phyloP scores from a whole-genome alignment of 2,888 invertebrate species.

The Rhagonycha fulva region DNA sequence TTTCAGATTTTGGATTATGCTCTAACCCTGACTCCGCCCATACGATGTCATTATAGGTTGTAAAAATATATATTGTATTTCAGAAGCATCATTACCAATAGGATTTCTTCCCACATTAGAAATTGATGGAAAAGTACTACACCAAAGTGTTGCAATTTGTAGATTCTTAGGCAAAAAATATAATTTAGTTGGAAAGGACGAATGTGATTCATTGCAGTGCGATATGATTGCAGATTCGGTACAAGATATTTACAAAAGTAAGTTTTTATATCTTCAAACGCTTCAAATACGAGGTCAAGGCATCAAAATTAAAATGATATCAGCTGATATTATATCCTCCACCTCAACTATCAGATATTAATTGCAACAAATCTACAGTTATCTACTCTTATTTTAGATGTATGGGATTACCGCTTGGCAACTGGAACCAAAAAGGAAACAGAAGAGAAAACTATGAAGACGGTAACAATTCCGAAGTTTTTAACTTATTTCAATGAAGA shows the following conservation, averaged over 20 bases:
- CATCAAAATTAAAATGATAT: too few relatives aligned
- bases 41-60: too few relatives aligned
- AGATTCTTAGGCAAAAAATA: slow-evolving; percentile 66
- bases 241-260: slow-evolving; percentile 59
- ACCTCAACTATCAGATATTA: too few relatives aligned
- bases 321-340: too few relatives aligned
- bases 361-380: too few relatives aligned
- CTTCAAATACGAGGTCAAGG: too few relatives aligned
- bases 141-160: slow-evolving; percentile 63
- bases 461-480: neutral
- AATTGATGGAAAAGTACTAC: slow-evolving; percentile 62
- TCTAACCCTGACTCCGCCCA: too few relatives aligned
- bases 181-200: slow-evolving; percentile 58
- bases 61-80: neutral
- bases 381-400: too few relatives aligned
- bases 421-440: neutral
- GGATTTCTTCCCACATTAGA: slow-evolving; percentile 66
- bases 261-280: too few relatives aligned
- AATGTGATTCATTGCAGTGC: slow-evolving; percentile 63
- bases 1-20: too few relatives aligned
- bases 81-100: slow-evolving; percentile 62
- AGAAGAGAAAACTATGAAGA: neutral
- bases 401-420: neutral
- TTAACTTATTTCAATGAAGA: neutral
- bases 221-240: slow-evolving; percentile 64